Conservation (phyloP, 2,797 vertebrate species). For the Sebastes taczanowskii region DNA sequence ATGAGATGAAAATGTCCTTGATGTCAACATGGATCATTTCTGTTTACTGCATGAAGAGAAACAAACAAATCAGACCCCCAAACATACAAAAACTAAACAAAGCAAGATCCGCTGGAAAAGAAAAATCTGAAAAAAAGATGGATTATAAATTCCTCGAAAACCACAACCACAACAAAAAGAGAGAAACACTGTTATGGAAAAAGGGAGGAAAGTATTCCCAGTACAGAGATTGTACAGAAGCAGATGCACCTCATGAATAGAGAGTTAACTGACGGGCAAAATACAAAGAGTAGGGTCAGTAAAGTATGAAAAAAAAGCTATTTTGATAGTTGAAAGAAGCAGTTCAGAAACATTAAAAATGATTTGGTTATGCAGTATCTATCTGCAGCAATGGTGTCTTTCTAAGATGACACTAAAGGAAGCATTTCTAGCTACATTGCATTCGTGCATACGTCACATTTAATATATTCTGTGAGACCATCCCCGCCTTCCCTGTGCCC, state of each 20-base stretch:
- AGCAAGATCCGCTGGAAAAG: slow-evolving; percentile 1
- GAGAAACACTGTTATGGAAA: background rate
- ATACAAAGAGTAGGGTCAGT: background rate
- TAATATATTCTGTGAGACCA: background rate
- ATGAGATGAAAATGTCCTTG: background rate
- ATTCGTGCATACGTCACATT: background rate
- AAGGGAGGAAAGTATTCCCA: background rate
- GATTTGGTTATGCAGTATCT: slow-evolving; percentile 1
- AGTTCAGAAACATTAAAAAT: background rate
- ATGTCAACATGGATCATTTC: background rate
- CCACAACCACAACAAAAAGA: slow-evolving; percentile 16
- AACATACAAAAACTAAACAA: background rate
- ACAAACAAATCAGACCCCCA: background rate
- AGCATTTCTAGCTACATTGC: background rate
- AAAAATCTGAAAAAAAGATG: background rate
- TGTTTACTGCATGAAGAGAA: background rate
- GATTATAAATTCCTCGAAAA: background rate
- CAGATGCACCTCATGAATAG: background rate
- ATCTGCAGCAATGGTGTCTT: background rate
- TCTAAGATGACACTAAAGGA: background rate
- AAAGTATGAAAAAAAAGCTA: background rate
- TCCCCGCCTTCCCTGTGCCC: background rate
- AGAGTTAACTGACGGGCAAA: background rate
- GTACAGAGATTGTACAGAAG: slow-evolving; percentile 14
- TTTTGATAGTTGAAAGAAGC: background rate